Evolutionary conservation across 2,888 invertebrate species (phyloP).

Genomic region (Drosophila peninsularis): DNA sequence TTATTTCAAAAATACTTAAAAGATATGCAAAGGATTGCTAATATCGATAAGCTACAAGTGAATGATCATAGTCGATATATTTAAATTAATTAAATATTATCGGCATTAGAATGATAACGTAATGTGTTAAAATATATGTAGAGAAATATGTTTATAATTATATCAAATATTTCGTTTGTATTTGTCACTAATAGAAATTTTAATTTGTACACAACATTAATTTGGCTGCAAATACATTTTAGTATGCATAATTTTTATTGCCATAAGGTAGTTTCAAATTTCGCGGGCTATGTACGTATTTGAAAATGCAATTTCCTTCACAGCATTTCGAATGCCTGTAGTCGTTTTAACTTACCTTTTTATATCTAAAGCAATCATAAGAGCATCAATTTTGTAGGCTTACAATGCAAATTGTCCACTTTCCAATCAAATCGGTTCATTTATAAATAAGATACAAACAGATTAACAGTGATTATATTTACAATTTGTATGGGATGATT

Average conservation of each 20-base stretch:
- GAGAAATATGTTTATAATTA: no score
- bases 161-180: no score
- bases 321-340: not conserved
- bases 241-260: not conserved
- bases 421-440: slow-evolving; percentile 15
- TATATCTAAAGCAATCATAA: not conserved
- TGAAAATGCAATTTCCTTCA: not conserved
- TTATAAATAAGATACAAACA: slow-evolving; percentile 38
- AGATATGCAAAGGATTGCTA: slow-evolving; percentile 13
- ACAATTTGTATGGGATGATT: slow-evolving; percentile 62
- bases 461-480: slow-evolving; percentile 57
- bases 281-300: not conserved
- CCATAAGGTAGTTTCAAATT: not conserved
- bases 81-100: not conserved
- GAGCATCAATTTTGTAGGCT: not conserved
- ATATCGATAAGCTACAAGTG: slow-evolving; percentile 8
- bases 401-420: not conserved
- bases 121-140: not conserved
- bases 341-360: not conserved
- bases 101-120: not conserved
- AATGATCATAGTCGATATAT: not conserved
- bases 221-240: not conserved
- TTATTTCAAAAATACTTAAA: not conserved
- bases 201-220: no score
- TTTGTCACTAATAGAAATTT: no score